Evolutionary conservation across 2,888 invertebrate genomes (phyloP).

Genomic region (Ethmia dodecea): DNA sequence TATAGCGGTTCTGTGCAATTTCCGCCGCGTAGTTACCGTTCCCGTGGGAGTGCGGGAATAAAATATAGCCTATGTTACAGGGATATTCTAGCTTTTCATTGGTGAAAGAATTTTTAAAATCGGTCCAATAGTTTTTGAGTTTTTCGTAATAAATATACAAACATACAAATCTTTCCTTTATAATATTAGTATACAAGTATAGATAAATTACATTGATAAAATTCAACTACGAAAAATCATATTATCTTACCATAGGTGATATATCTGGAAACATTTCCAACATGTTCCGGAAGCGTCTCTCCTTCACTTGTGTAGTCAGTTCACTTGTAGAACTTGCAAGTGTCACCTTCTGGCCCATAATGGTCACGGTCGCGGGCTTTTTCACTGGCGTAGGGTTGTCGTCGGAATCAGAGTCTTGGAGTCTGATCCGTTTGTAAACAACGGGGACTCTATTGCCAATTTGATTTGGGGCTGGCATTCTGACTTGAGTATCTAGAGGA

Average conservation of each 20-base stretch:
- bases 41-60: too few relatives aligned
- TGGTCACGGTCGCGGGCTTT: slow-evolving; percentile 25
- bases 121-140: too few relatives aligned
- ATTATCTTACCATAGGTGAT: slow-evolving; percentile 76
- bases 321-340: slow-evolving; percentile 19
- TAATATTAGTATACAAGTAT: too few relatives aligned
- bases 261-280: slow-evolving; percentile 79
- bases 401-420: slow-evolving; percentile 76
- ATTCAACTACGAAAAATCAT: too few relatives aligned
- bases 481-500: slow-evolving; percentile 35
- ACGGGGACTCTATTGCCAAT: slow-evolving; percentile 28
- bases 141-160: too few relatives aligned
- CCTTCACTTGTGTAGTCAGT: slow-evolving; percentile 69
- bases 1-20: too few relatives aligned
- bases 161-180: too few relatives aligned
- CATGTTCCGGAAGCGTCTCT: slow-evolving; percentile 79
- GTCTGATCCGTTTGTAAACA: slow-evolving; percentile 59
- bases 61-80: too few relatives aligned
- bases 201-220: too few relatives aligned
- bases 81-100: too few relatives aligned
- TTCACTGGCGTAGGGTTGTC: slow-evolving; percentile 51
- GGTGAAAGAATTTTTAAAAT: too few relatives aligned
- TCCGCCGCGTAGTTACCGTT: too few relatives aligned
- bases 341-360: slow-evolving; percentile 4
- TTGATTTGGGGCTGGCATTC: slow-evolving; percentile 51